Percentiles rank a stretch among this genome's conserved stretches.
Conservation (phyloP, 2,113 vertebrate species). For the Bubo bubo region DNA sequence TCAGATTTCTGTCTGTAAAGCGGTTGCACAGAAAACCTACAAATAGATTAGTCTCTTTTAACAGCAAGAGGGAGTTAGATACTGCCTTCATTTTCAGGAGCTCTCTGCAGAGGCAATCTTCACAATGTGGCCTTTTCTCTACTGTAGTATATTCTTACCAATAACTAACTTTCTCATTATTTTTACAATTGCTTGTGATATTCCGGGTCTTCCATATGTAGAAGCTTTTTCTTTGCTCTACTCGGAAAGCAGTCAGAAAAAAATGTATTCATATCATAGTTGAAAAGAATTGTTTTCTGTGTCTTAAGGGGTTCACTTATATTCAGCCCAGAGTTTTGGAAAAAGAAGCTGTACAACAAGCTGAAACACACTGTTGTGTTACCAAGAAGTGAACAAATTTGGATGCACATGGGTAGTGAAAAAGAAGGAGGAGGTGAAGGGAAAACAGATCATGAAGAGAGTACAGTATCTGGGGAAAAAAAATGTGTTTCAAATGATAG, state of each 20-base stretch:
- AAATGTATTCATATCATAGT: not conserved
- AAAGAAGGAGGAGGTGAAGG: not conserved
- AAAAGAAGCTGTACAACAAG: not conserved
- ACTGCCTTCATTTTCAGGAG: not conserved
- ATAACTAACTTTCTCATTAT: not conserved
- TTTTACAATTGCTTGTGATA: not conserved
- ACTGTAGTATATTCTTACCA: not conserved
- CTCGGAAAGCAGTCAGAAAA: not conserved
- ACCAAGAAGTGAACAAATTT: not conserved
- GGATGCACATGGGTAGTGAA: not conserved
- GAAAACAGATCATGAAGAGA: not conserved
- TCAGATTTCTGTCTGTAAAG: not conserved
- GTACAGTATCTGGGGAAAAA: not conserved
- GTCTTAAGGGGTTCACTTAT: not conserved
- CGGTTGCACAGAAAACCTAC: not conserved
- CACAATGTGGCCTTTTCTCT: too few species aligned
- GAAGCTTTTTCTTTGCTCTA: not conserved
- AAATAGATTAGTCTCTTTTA: not conserved
- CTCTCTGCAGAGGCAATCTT: not conserved
- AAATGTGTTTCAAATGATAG: not conserved
- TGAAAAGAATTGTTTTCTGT: not conserved
- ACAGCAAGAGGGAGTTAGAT: not conserved
- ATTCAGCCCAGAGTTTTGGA: not conserved
- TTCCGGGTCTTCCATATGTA: not conserved
- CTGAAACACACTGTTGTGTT: not conserved